Evolutionary conservation across 64 coral and sea anemone genomes (phyloP), one percentile per base, ranked within the genome.

Genomic region (Dendrophyllia cribrosa): DNA sequence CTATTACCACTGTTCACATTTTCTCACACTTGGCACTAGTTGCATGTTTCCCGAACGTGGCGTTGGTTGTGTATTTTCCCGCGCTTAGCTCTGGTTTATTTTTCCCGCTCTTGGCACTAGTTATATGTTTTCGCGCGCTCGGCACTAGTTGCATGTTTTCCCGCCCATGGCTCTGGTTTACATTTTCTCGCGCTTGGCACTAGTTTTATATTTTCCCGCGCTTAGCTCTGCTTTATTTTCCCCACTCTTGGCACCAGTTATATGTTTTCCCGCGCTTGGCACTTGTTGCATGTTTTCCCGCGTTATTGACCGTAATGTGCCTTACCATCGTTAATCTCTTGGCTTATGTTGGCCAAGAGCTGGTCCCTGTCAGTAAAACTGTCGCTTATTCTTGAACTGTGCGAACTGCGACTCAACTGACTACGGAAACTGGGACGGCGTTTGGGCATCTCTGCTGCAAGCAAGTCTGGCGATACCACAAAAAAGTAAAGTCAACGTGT

Each of bases 381-480:
- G 47, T 89, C 91, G 16, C 82, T 85, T 13, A 90, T 82, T 86
- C 76, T 88, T 46, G 62, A 62, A 46, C 51, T 67, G 44, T 56
- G 52, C 13, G 62, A 62, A 17, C 50, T 34, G 63, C 76, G 52
- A 45, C 86, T 87, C 46, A 78, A 19, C 20, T 77, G 79, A 26
- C 76, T 19, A 26, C 91, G 95, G 14, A 93, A 79, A 61, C 91
- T 93, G 3, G 86, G 70, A 19, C 95, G 92, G 65, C 95, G 91
- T 75, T 93, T 93, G 19, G 95, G 95, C 79, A 96, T 91, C 65
- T 96, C 95, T 16, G 86, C 88, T 11, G 95, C 91, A 65, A 96
- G 86, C 74, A 78, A 86, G 77, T 96, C 95, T 96, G 95, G 61
- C 50, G 20, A 45, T 62, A 5, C 24, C 25, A 83, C 46, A 59